phyloP scores from a whole-genome alignment of 2,888 invertebrate genomes.

The Hyalella azteca region DNA sequence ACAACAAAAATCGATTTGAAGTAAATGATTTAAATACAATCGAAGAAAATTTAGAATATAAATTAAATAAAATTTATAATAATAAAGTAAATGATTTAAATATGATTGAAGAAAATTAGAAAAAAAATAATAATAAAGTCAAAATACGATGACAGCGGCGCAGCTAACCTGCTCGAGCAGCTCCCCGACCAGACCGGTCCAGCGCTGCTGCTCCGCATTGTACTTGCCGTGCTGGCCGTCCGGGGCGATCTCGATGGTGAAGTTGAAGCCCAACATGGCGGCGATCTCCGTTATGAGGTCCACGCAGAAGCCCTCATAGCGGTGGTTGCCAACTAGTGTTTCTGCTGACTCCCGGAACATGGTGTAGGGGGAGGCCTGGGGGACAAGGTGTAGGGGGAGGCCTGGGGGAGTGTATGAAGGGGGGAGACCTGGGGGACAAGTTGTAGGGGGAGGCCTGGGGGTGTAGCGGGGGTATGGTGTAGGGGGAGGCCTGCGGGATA shows the following conservation, averaged over 20 bases:
- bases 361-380: constrained; percentile 85
- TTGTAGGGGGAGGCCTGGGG: neutral
- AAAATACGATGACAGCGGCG: too few relatives aligned
- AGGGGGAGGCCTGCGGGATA: constrained; percentile 12
- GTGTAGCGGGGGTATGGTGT: neutral
- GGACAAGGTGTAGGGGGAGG: constrained; percentile 26
- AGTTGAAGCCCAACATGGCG: constrained; percentile 64
- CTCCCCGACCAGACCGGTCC: constrained; percentile 60
- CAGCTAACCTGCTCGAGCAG: constrained; percentile 57
- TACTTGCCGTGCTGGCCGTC: constrained; percentile 58
- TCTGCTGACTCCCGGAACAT: constrained; percentile 78
- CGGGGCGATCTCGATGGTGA: constrained; percentile 64
- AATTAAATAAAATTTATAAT: too few relatives aligned
- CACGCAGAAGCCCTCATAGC: constrained; percentile 65
- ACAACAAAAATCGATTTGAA: too few relatives aligned
- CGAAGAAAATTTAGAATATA: too few relatives aligned
- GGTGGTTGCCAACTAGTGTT: constrained; percentile 62
- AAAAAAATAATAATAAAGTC: too few relatives aligned
- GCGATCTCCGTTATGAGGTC: constrained; percentile 66
- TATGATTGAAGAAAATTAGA: too few relatives aligned
- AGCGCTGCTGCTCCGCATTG: constrained; percentile 47
- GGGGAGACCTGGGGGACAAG: neutral
- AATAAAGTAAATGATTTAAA: too few relatives aligned
- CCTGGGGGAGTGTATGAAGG: neutral
- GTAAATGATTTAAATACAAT: too few relatives aligned